A percentile compares a stretch with the other conserved stretches of the same genome.
Evolutionary conservation across 2,888 invertebrate genomes (phyloP).

Genomic region (Cancer borealis): DNA sequence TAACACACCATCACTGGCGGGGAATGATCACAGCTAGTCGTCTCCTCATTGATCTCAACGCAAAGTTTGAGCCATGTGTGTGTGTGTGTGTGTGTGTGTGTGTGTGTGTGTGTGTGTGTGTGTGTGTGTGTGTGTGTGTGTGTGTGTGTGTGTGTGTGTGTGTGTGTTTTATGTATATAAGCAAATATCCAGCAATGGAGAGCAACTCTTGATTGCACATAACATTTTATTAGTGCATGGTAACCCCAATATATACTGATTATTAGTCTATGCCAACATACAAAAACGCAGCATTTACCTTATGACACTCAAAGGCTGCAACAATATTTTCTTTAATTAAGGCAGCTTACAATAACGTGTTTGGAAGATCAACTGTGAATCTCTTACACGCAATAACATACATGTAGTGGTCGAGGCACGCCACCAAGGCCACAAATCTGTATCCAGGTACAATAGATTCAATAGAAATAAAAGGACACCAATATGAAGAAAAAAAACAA

Average conservation of each 20-base stretch:
- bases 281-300: too few species aligned
- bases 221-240: background rate
- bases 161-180: background rate
- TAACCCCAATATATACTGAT: background rate
- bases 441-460: too few species aligned
- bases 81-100: constrained; percentile 35
- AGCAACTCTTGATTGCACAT: background rate
- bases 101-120: constrained; percentile 42
- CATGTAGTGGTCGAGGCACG: too few species aligned
- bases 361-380: too few species aligned
- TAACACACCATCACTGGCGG: background rate
- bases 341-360: too few species aligned
- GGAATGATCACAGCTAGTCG: background rate
- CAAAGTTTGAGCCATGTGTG: background rate
- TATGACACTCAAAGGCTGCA: too few species aligned
- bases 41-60: background rate
- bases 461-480: too few species aligned
- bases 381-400: too few species aligned
- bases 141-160: constrained; percentile 47
- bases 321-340: too few species aligned
- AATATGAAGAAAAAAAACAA: too few species aligned
- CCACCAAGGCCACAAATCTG: too few species aligned
- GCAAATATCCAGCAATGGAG: background rate
- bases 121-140: constrained; percentile 47
- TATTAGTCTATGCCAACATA: too few species aligned